Conservation (phyloP, 2,888 invertebrate species). For the Lepidochrysops patricia region DNA sequence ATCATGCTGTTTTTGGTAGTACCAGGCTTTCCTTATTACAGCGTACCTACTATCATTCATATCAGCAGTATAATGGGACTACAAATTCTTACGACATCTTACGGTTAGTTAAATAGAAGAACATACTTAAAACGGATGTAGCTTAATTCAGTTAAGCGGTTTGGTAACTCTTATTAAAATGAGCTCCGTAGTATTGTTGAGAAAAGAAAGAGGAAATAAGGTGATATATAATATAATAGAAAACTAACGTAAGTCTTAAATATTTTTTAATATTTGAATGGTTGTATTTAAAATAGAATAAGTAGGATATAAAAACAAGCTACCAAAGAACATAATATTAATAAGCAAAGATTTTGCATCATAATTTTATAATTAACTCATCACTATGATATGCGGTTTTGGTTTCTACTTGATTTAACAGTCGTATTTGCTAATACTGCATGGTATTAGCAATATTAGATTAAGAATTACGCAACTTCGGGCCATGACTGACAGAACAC, state of each 20-base stretch:
- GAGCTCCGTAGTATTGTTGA: background rate
- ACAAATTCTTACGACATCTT: background rate
- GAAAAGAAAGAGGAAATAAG: background rate
- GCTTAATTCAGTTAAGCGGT: background rate
- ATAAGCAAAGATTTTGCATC: too few species aligned
- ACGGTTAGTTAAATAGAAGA: background rate
- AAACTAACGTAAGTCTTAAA: too few species aligned
- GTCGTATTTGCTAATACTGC: background rate
- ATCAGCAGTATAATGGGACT: background rate
- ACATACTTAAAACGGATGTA: background rate
- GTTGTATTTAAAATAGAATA: too few species aligned
- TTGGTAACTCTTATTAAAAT: background rate
- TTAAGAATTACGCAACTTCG: background rate
- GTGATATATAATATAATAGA: background rate
- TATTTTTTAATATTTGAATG: too few species aligned
- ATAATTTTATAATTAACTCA: background rate
- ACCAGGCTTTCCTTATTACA: background rate
- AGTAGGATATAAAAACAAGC: too few species aligned
- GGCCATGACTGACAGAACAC: slow-evolving; percentile 5
- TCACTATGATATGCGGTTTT: too few species aligned
- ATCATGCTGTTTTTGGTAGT: background rate
- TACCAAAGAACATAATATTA: too few species aligned
- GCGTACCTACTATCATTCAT: slow-evolving; percentile 26
- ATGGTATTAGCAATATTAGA: slow-evolving; percentile 4
- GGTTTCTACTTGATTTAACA: too few species aligned